phyloP scores from a whole-genome alignment of 2,113 vertebrate species.

The Microcebus lehilahytsara region DNA sequence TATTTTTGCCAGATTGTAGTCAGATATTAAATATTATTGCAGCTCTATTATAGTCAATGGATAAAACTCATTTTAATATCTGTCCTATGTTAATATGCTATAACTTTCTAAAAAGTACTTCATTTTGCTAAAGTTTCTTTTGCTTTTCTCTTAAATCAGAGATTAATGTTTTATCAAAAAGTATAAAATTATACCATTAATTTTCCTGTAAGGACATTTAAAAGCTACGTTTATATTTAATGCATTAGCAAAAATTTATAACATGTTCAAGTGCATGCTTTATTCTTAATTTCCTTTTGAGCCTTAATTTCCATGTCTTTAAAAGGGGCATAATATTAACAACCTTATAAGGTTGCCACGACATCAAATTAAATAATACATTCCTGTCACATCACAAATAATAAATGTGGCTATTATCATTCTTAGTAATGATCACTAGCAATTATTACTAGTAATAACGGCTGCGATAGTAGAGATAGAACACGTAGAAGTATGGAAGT shows the following conservation, averaged over 20 bases:
- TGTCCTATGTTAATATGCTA: constrained; percentile 8
- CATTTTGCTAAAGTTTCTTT: background rate
- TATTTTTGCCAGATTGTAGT: background rate
- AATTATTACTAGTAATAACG: background rate
- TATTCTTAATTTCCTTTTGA: background rate
- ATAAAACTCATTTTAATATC: background rate
- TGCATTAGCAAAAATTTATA: background rate
- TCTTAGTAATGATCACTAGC: background rate
- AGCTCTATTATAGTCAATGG: background rate
- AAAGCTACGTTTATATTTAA: background rate
- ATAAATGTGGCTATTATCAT: background rate
- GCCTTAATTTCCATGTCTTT: background rate
- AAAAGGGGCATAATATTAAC: background rate
- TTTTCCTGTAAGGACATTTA: background rate
- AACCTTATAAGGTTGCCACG: background rate
- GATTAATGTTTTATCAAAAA: background rate
- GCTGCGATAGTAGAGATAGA: background rate
- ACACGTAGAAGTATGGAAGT: no score
- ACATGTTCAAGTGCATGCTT: background rate
- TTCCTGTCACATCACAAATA: background rate
- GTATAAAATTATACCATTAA: background rate
- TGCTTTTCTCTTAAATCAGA: constrained; percentile 7
- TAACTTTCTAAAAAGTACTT: background rate
- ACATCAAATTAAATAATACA: background rate
- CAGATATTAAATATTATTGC: constrained; percentile 18